Percentiles rank a stretch among this genome's conserved stretches.
Conservation (phyloP, 2,797 vertebrate genomes). For the Scarus forsteni region DNA sequence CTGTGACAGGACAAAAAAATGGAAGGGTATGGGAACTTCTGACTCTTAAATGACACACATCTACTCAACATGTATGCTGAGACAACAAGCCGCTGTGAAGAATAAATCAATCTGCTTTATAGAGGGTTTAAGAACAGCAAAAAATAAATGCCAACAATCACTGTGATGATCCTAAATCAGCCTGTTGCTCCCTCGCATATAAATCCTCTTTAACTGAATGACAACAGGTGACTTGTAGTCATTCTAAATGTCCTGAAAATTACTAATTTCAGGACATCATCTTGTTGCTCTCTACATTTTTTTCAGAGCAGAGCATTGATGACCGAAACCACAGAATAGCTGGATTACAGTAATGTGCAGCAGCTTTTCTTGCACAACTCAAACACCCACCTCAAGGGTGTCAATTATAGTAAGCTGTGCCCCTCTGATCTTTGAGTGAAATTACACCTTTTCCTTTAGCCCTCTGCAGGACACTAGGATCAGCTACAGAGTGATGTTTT, state of each 20-base stretch:
- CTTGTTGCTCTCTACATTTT: neutral
- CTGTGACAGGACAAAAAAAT: conserved; percentile 58
- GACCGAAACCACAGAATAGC: neutral
- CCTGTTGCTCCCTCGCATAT: neutral
- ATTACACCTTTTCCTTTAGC: conserved; percentile 55
- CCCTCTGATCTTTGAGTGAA: conserved; percentile 60
- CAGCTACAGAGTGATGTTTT: conserved; percentile 21
- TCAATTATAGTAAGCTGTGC: conserved; percentile 49
- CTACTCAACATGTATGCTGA: conserved; percentile 24
- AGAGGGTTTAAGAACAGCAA: neutral
- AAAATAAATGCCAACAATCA: neutral
- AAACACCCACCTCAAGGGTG: conserved; percentile 40
- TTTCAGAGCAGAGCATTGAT: conserved; percentile 8
- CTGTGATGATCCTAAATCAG: neutral
- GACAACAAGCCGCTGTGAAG: conserved; percentile 1
- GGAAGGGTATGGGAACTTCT: conserved; percentile 48
- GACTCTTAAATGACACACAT: conserved; percentile 58
- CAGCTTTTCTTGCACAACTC: conserved; percentile 46
- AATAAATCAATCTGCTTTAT: conserved; percentile 40
- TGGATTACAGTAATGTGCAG: conserved; percentile 15
- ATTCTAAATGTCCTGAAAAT: neutral
- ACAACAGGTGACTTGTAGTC: too few species aligned
- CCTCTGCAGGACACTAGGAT: conserved; percentile 42
- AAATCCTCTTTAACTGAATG: neutral
- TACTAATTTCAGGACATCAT: neutral